Conservation (phyloP, 2,888 invertebrate genomes). For the Syrphus vitripennis region DNA sequence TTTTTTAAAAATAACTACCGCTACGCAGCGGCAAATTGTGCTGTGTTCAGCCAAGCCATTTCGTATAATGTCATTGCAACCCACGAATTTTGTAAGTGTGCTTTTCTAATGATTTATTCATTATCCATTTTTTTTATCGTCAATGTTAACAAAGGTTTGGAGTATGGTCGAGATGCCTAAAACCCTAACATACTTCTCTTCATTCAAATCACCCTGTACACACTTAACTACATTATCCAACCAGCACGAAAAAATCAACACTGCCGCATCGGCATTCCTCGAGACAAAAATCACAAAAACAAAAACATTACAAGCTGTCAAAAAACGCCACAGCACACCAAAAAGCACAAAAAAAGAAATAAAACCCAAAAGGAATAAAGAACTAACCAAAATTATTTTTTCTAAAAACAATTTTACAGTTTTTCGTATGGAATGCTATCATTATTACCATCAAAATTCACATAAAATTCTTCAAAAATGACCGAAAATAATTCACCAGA, state of each 20-base stretch:
- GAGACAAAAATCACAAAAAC: constrained; percentile 34
- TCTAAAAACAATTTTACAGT: not conserved
- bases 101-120: no score
- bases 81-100: no score
- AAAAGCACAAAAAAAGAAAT: not conserved
- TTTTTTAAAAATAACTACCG: no score
- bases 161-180: no score
- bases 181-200: no score
- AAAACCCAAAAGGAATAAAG: not conserved
- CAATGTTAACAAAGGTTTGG: no score
- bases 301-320: constrained; percentile 63
- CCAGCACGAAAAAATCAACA: not conserved
- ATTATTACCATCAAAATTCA: not conserved
- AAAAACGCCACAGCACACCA: constrained; percentile 30
- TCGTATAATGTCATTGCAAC: no score
- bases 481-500: constrained; percentile 53
- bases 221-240: not conserved
- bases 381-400: not conserved
- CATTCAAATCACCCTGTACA: not conserved
- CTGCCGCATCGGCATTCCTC: not conserved
- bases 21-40: no score
- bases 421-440: not conserved
- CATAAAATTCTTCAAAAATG: constrained; percentile 23
- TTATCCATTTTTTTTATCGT: no score
- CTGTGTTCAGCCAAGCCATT: no score